phyloP scores from a whole-genome alignment of 2,797 vertebrate species.

The Hipposideros larvatus region DNA sequence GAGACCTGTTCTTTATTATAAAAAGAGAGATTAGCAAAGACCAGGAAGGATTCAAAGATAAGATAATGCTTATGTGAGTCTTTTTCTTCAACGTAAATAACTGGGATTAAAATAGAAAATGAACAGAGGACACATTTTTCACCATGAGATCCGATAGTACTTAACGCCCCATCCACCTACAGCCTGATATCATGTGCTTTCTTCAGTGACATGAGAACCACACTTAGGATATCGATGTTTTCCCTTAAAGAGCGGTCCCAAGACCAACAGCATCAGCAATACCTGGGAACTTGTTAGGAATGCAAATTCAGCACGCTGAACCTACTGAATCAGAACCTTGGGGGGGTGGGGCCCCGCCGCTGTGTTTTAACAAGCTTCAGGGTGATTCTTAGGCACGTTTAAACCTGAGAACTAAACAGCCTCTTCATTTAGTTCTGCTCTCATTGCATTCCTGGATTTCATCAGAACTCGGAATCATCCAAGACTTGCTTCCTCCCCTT shows the following conservation, averaged over 20 bases:
- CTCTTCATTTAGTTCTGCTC: constrained; percentile 11
- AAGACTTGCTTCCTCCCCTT: constrained; percentile 9
- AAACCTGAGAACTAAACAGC: constrained; percentile 29
- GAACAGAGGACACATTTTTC: constrained; percentile 10
- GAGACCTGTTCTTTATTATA: background rate
- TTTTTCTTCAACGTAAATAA: constrained; percentile 47
- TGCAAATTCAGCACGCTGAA: background rate
- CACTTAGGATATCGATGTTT: background rate
- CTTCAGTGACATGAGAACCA: background rate
- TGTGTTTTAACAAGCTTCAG: constrained; percentile 57
- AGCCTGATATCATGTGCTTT: background rate
- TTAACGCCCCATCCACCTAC: background rate
- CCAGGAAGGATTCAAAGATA: background rate
- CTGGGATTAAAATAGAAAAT: constrained; percentile 54
- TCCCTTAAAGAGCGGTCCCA: background rate
- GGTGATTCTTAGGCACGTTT: background rate
- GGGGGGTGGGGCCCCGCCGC: background rate
- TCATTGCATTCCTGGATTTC: constrained; percentile 54
- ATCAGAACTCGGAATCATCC: constrained; percentile 57
- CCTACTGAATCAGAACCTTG: background rate
- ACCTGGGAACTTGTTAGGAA: background rate
- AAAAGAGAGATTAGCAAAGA: constrained; percentile 5
- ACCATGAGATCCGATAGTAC: background rate
- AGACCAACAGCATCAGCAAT: background rate
- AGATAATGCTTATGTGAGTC: background rate